These are phyloP conservation scores for Nezara viridula DNA, from an alignment of 2,888 invertebrate genomes.

Conservation along the genomic window DNA sequence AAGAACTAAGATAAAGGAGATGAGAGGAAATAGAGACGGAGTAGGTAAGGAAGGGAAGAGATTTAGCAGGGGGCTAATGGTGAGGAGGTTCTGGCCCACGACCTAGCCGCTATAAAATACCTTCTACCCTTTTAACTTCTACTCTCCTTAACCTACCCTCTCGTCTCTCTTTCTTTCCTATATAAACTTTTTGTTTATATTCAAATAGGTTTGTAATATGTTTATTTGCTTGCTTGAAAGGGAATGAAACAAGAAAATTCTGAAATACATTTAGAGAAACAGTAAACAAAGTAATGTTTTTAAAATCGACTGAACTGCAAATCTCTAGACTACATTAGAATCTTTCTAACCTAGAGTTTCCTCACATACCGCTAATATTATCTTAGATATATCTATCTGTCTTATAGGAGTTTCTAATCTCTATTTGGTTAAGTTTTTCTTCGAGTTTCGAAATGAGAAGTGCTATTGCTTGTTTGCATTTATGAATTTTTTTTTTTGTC, in stretches of 20 bases:
- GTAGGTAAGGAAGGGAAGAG: slow-evolving; percentile 24
- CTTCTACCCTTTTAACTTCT: slow-evolving; percentile 45
- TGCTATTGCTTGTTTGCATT: too few species aligned
- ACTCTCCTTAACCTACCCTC: background rate
- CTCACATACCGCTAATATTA: too few species aligned
- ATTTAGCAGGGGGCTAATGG: slow-evolving; percentile 45
- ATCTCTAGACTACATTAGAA: too few species aligned
- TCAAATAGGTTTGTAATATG: background rate
- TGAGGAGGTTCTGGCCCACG: slow-evolving; percentile 33
- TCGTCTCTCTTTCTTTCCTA: background rate
- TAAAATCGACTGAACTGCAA: too few species aligned
- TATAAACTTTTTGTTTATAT: slow-evolving; percentile 12
- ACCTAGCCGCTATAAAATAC: slow-evolving; percentile 41
- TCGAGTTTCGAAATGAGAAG: too few species aligned
- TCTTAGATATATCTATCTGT: too few species aligned
- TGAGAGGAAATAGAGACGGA: slow-evolving; percentile 36
- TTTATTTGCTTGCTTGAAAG: background rate
- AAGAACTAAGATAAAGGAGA: slow-evolving; percentile 22
- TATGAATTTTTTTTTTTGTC: too few species aligned
- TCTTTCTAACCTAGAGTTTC: too few species aligned
- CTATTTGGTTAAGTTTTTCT: too few species aligned
- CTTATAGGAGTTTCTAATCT: too few species aligned
- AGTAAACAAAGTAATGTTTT: too few species aligned
- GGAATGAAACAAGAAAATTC: background rate
- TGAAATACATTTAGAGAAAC: background rate